Base-by-base conservation (phyloP, 64 coral and sea anemone species). In the Actinia tenebrosa region DNA sequence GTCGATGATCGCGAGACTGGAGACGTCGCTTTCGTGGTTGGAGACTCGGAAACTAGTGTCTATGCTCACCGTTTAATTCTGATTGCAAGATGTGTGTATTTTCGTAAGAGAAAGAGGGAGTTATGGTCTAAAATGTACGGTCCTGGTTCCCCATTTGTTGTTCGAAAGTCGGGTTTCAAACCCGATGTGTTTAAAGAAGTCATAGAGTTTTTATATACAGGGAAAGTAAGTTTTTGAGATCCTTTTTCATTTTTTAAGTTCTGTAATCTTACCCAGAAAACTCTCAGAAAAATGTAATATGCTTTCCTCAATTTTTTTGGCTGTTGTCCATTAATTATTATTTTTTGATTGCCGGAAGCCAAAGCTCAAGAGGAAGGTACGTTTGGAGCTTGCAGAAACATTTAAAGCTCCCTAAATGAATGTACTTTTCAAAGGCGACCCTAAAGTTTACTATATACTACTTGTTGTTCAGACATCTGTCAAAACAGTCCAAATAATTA, bases 171-270 rank as follows among this genome's bases (percentile, higher is more conserved):
- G 15, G 94, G 88, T 2, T 94, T 88, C 60, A 78, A 90, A 80
- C 77, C 85, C 3, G 84, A 87, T 79, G 93, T 95, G 55, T 99
- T 99, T 50, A 85, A 88, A 63, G 92, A 99, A 53, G 97, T 99
- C 63, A 84, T 99, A 5, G 84, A 78, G 22, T 99, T 92, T 88
- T 61, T 95, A 17, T 99, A 99, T 52, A 95, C 97, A 30, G 93
- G 97, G 88, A 99, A 95, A 90, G 97, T 99, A 88, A 80, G 68
- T 93, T 20, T 37, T 7, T 2, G 13, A 58, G 2, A 58, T 58
- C 10, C 20, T 53, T 50, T 53, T n/a, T 81, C 13, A 2, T 45
- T 79, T 45, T 79, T 47, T 45, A 17, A 79, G 15, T 22, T 10
- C 19, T 69, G 20, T 69, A 64, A 64, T 26, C 10, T 22, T 25